These are phyloP conservation scores for Papilio elwesi DNA, from an alignment of 2,888 invertebrate species.

Conservation along the genomic window DNA sequence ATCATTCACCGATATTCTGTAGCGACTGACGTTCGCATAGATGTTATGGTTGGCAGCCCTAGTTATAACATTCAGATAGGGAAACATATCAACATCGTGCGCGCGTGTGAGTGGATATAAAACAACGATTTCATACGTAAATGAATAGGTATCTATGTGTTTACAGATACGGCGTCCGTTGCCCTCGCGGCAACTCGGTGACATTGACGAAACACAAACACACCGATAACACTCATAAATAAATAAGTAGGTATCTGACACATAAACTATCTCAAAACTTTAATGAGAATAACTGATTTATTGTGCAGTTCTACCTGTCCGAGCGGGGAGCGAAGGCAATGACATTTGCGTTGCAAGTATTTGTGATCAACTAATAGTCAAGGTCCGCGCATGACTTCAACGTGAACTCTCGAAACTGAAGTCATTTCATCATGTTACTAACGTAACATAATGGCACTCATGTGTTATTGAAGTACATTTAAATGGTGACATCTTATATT, in stretches of 20 bases:
- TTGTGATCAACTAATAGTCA: slow-evolving; percentile 11
- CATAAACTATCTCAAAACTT: slow-evolving; percentile 28
- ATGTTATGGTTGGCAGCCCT: slow-evolving; percentile 43
- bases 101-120: slow-evolving; percentile 46
- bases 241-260: slow-evolving; percentile 66
- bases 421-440: background rate
- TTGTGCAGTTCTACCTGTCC: slow-evolving; percentile 7
- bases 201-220: slow-evolving; percentile 82
- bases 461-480: no score
- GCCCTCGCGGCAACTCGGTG: slow-evolving; percentile 80
- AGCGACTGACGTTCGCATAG: slow-evolving; percentile 3
- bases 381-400: slow-evolving; percentile 8
- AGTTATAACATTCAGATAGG: slow-evolving; percentile 52
- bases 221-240: slow-evolving; percentile 70
- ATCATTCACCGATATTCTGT: slow-evolving; percentile 5
- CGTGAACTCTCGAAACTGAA: background rate
- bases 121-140: slow-evolving; percentile 49
- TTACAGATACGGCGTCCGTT: slow-evolving; percentile 78
- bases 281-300: slow-evolving; percentile 29
- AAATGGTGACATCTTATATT: no score
- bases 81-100: slow-evolving; percentile 50
- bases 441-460: no score
- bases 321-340: background rate
- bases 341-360: slow-evolving; percentile 15
- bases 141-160: slow-evolving; percentile 59